Conservation (phyloP, 2,888 invertebrate species). For the Drosophila birchii region DNA sequence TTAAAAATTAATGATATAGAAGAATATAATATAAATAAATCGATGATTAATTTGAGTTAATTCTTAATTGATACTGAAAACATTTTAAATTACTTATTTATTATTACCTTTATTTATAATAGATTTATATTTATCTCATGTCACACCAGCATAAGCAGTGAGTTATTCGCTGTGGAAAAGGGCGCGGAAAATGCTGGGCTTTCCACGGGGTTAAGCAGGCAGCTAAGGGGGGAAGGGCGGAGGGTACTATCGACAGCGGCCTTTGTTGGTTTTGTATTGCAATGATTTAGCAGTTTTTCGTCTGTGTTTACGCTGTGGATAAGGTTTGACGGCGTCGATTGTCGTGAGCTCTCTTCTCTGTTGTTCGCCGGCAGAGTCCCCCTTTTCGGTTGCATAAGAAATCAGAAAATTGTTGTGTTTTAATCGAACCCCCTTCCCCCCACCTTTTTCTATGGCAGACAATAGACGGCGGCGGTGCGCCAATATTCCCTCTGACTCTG, state of each 20-base stretch:
- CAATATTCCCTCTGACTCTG: conserved; percentile 23
- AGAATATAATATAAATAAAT: not conserved
- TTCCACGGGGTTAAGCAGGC: conserved; percentile 5
- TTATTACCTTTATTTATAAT: not conserved
- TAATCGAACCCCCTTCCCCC: conserved; percentile 60
- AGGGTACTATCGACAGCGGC: conserved; percentile 46
- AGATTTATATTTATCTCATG: not conserved
- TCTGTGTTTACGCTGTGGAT: conserved; percentile 80
- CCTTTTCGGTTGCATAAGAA: conserved; percentile 67
- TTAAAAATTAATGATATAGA: not conserved
- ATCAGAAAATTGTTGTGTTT: conserved; percentile 80
- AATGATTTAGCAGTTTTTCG: conserved; percentile 81
- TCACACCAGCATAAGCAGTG: conserved; percentile 17
- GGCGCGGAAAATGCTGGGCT: conserved; percentile 8
- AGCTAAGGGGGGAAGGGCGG: not conserved
- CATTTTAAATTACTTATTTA: too few relatives aligned
- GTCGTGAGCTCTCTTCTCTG: conserved; percentile 34
- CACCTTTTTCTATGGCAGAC: conserved; percentile 22
- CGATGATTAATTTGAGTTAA: too few relatives aligned
- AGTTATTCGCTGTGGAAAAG: conserved; percentile 13
- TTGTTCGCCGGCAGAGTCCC: conserved; percentile 18
- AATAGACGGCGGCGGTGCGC: conserved; percentile 41
- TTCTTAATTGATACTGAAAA: too few relatives aligned
- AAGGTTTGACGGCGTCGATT: conserved; percentile 56
- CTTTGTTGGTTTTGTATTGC: conserved; percentile 80